Conservation (phyloP, 2,888 invertebrate species). For the Myathropa florea region DNA sequence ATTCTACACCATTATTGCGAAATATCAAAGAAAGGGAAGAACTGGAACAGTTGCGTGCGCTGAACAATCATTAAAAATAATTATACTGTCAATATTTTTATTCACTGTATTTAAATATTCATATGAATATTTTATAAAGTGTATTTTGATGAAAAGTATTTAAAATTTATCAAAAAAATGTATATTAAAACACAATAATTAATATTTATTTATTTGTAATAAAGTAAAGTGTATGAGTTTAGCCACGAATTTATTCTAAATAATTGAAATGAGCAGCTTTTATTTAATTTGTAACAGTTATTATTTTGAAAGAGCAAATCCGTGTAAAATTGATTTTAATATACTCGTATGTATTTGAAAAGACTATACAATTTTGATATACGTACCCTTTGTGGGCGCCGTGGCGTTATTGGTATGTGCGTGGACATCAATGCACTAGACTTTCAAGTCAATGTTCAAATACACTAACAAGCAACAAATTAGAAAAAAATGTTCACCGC, state of each 20-base stretch:
- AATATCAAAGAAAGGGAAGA: constrained; percentile 79
- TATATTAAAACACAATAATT: background rate
- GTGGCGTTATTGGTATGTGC: too few species aligned
- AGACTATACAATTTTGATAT: too few species aligned
- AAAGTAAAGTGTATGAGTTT: background rate
- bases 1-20: constrained; percentile 83
- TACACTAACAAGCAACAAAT: too few species aligned
- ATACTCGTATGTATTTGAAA: too few species aligned
- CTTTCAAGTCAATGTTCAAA: too few species aligned
- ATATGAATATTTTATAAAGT: constrained; percentile 10
- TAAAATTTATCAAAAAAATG: background rate
- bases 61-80: constrained; percentile 74
- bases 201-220: background rate
- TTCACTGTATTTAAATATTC: constrained; percentile 8
- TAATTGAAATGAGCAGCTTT: too few species aligned
- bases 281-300: too few species aligned
- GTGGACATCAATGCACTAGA: too few species aligned
- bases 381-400: too few species aligned
- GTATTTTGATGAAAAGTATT: background rate
- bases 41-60: constrained; percentile 76
- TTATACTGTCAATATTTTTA: background rate
- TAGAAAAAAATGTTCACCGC: too few species aligned
- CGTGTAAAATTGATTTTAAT: too few species aligned
- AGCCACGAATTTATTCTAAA: background rate
- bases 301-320: too few species aligned